Percentiles rank a stretch among this genome's conserved stretches.
These are phyloP conservation scores for Zaprionus capensis DNA, from an alignment of 1,140 invertebrate species.

Conservation along the genomic window DNA sequence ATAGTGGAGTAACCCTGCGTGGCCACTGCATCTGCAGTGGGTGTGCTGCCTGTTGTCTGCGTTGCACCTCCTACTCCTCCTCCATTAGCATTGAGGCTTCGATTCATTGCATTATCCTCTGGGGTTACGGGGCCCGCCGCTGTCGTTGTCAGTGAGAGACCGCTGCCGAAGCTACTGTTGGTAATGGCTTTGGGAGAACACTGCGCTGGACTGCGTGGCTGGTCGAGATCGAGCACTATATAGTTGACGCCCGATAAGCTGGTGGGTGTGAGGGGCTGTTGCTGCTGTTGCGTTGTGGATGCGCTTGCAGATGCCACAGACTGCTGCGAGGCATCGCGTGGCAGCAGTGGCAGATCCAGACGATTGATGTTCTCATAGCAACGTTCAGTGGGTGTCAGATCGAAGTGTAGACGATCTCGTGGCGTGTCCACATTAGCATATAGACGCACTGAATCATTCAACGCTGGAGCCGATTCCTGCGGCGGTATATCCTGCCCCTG, in stretches of 20 bases:
- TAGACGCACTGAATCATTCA: conserved; percentile 61
- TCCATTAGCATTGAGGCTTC: conserved; percentile 33
- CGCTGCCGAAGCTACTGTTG: conserved; percentile 68
- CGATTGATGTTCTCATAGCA: conserved; percentile 76
- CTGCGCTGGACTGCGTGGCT: conserved; percentile 69
- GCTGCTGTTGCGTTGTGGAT: conserved; percentile 18
- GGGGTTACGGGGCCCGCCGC: conserved; percentile 40
- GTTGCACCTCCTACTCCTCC: neutral
- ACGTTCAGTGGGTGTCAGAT: conserved; percentile 50
- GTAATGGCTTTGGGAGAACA: conserved; percentile 61
- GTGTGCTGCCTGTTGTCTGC: conserved; percentile 30
- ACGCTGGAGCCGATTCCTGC: conserved; percentile 81
- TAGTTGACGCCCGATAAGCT: conserved; percentile 69
- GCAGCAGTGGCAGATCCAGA: conserved; percentile 59
- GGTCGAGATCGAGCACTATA: conserved; percentile 79
- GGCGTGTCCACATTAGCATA: conserved; percentile 74
- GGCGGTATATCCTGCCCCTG: conserved; percentile 83
- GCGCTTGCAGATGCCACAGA: conserved; percentile 17
- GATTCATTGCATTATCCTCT: conserved; percentile 41
- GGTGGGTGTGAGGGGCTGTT: conserved; percentile 52
- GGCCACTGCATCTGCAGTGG: conserved; percentile 15
- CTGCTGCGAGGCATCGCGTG: conserved; percentile 40
- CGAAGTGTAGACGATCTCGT: conserved; percentile 46
- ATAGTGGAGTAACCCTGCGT: conserved; percentile 93
- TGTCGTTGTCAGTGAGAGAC: conserved; percentile 75